phyloP scores from a whole-genome alignment of 2,113 vertebrate genomes.

The Channa argus region DNA sequence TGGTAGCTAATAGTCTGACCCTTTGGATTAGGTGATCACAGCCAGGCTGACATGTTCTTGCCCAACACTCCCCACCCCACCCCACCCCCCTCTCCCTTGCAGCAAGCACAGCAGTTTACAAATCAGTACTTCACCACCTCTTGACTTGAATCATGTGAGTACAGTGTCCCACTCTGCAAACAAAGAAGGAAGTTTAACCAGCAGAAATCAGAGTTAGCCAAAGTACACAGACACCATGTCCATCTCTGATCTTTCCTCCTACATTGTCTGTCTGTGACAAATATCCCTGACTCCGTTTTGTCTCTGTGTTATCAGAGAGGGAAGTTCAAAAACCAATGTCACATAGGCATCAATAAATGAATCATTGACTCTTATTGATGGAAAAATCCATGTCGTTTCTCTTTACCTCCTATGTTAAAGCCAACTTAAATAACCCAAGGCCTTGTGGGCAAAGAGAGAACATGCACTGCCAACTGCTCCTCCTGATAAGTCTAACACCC shows the following conservation, averaged over 20 bases:
- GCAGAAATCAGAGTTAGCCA: slow-evolving; percentile 30
- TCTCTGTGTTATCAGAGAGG: slow-evolving; percentile 55
- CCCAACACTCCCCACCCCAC: neutral
- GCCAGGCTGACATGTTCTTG: slow-evolving; percentile 16
- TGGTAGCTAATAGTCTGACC: slow-evolving; percentile 4
- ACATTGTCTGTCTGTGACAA: slow-evolving; percentile 22
- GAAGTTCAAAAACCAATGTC: slow-evolving; percentile 29
- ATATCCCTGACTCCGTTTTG: slow-evolving; percentile 34
- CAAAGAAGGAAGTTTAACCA: slow-evolving; percentile 43
- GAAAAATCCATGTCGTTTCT: neutral
- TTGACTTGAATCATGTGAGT: slow-evolving; percentile 56
- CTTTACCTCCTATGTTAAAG: neutral
- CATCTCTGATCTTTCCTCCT: slow-evolving; percentile 30
- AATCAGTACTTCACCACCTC: slow-evolving; percentile 22
- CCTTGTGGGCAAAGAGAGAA: slow-evolving; percentile 12
- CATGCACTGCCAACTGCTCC: slow-evolving; percentile 7
- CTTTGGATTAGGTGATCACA: slow-evolving; percentile 43
- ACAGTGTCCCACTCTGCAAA: slow-evolving; percentile 47
- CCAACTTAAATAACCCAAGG: neutral
- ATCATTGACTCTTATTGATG: too few relatives aligned
- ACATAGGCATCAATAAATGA: too few relatives aligned
- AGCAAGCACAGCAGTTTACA: slow-evolving; percentile 22
- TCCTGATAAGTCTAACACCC: slow-evolving; percentile 3
- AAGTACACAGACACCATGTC: slow-evolving; percentile 44
- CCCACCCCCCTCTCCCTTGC: neutral